Conservation (phyloP, 2,888 invertebrate genomes). For the Rhimphoctona megacephalus region DNA sequence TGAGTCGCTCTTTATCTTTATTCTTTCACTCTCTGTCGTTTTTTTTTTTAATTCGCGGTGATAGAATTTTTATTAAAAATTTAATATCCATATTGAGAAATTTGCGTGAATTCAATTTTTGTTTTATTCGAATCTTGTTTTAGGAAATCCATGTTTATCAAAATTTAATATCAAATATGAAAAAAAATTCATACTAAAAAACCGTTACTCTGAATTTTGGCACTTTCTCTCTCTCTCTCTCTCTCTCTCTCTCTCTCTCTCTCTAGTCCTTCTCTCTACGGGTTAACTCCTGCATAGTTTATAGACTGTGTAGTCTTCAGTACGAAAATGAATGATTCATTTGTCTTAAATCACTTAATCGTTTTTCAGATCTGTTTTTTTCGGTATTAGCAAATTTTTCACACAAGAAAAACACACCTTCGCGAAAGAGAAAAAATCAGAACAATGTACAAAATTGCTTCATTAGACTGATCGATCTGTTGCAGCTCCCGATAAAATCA, state of each 20-base stretch:
- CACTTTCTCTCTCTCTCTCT: no score
- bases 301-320: slow-evolving; percentile 49
- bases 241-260: background rate
- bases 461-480: slow-evolving; percentile 59
- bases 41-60: background rate
- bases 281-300: background rate
- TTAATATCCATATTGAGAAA: background rate
- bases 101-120: background rate
- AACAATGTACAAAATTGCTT: slow-evolving; percentile 46
- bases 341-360: slow-evolving; percentile 77
- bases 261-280: background rate
- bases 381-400: slow-evolving; percentile 60
- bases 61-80: background rate
- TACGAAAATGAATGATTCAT: slow-evolving; percentile 75
- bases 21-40: slow-evolving; percentile 52
- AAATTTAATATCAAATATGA: no score
- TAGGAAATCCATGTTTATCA: no score
- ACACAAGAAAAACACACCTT: slow-evolving; percentile 26
- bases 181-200: no score
- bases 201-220: background rate
- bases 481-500: slow-evolving; percentile 57
- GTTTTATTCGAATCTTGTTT: background rate
- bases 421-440: slow-evolving; percentile 16
- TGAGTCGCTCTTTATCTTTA: slow-evolving; percentile 63
- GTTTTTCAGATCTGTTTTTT: slow-evolving; percentile 73